These are phyloP conservation scores for Salpingus planirostris DNA, from an alignment of 2,888 invertebrate species.

Conservation along the genomic window DNA sequence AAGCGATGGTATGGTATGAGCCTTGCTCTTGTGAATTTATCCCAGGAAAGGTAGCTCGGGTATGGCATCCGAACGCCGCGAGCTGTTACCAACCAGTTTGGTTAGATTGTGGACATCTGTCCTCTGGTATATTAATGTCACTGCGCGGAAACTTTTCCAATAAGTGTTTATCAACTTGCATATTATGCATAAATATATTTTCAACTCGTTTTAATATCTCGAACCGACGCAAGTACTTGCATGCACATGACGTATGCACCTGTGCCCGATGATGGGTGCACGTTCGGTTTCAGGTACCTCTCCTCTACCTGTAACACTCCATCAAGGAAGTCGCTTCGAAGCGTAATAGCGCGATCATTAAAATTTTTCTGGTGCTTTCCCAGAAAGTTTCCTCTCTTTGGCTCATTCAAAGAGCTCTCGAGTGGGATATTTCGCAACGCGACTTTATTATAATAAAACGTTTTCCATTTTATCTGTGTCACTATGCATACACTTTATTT, in stretches of 20 bases:
- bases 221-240: conserved; percentile 32
- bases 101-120: conserved; percentile 53
- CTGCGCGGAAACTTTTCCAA: conserved; percentile 35
- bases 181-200: conserved; percentile 24
- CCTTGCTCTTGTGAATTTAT: conserved; percentile 7
- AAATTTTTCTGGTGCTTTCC: no score
- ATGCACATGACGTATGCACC: conserved; percentile 29
- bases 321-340: no score
- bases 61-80: conserved; percentile 30
- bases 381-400: no score
- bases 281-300: no score
- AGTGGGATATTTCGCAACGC: no score
- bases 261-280: no score
- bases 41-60: conserved; percentile 9
- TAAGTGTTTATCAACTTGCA: conserved; percentile 33
- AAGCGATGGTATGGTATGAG: no score
- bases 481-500: conserved; percentile 4
- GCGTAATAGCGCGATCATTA: no score
- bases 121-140: conserved; percentile 52
- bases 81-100: conserved; percentile 50
- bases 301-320: no score
- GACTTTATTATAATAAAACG: no score
- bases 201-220: no score
- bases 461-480: conserved; percentile 9
- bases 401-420: no score